These are phyloP conservation scores for Melanostoma mellinum DNA, from an alignment of 2,888 invertebrate genomes.

Conservation along the genomic window DNA sequence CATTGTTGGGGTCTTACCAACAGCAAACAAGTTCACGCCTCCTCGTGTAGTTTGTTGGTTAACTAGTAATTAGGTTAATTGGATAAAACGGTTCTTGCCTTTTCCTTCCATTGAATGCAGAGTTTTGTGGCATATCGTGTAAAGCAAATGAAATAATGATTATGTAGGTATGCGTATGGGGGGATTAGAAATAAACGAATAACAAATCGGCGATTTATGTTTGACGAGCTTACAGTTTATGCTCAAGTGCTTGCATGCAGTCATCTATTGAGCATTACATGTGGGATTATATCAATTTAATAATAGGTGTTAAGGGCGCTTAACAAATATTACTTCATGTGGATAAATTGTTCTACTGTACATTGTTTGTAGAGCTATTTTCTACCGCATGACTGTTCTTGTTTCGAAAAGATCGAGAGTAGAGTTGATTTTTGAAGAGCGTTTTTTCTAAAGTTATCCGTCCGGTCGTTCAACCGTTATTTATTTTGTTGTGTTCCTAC, in stretches of 20 bases:
- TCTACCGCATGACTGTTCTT: too few species aligned
- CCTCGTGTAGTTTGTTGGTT: slow-evolving; percentile 36
- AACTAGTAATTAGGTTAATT: slow-evolving; percentile 67
- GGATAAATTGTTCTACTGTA: too few species aligned
- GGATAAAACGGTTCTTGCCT: slow-evolving; percentile 62
- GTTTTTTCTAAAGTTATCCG: too few species aligned
- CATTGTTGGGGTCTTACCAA: slow-evolving; percentile 4
- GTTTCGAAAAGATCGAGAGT: too few species aligned
- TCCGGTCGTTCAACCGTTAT: too few species aligned
- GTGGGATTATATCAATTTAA: slow-evolving; percentile 24
- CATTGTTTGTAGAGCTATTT: too few species aligned
- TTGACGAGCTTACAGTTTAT: slow-evolving; percentile 56
- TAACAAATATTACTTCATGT: too few species aligned
- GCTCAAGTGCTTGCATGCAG: slow-evolving; percentile 44
- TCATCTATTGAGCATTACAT: slow-evolving; percentile 14
- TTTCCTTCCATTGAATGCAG: slow-evolving; percentile 12
- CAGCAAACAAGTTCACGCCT: slow-evolving; percentile 34
- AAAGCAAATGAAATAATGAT: slow-evolving; percentile 16
- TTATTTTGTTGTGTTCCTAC: too few species aligned
- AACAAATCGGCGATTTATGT: slow-evolving; percentile 66
- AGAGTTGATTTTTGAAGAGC: too few species aligned
- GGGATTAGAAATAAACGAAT: slow-evolving; percentile 38
- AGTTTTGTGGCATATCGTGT: not conserved
- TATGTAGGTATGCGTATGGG: slow-evolving; percentile 30
- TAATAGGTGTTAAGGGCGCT: too few species aligned